Evolutionary conservation across 1,140 invertebrate genomes (phyloP).

Genomic region (Aricia agestis): DNA sequence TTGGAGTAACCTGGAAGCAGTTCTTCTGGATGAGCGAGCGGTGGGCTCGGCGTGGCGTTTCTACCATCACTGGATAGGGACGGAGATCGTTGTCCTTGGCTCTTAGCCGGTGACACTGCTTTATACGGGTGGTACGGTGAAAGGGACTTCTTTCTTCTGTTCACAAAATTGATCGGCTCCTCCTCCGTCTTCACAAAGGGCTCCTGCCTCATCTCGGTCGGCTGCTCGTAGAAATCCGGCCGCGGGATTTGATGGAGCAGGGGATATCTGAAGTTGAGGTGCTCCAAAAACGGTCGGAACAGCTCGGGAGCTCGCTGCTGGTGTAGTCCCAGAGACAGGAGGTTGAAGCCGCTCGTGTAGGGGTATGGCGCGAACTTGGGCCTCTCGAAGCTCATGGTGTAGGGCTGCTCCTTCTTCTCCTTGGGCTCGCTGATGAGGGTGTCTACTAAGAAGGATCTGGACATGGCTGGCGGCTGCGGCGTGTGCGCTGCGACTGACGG

Average conservation of each 20-base stretch:
- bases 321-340: slow-evolving; percentile 78
- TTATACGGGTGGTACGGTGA: slow-evolving; percentile 69
- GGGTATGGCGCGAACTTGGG: slow-evolving; percentile 78
- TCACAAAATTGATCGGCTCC: slow-evolving; percentile 55
- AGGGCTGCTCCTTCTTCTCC: slow-evolving; percentile 68
- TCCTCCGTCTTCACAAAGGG: slow-evolving; percentile 50
- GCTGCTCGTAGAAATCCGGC: slow-evolving; percentile 48
- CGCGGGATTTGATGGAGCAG: slow-evolving; percentile 57
- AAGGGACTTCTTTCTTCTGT: slow-evolving; percentile 59
- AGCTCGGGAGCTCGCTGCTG: slow-evolving; percentile 74
- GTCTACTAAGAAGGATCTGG: slow-evolving; percentile 85
- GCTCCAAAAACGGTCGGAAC: slow-evolving; percentile 66
- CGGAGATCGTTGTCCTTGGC: slow-evolving; percentile 59
- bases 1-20: slow-evolving; percentile 65
- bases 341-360: slow-evolving; percentile 78
- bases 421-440: slow-evolving; percentile 81
- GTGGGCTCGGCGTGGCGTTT: slow-evolving; percentile 77
- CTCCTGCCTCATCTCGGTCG: slow-evolving; percentile 39
- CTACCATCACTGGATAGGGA: slow-evolving; percentile 69
- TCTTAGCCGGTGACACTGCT: slow-evolving; percentile 63
- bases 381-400: slow-evolving; percentile 55
- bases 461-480: slow-evolving; percentile 71
- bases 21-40: slow-evolving; percentile 74
- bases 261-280: slow-evolving; percentile 61
- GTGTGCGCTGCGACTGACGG: slow-evolving; percentile 49